Percentiles rank a stretch among this genome's conserved stretches.
Evolutionary conservation across 1,140 invertebrate species (phyloP).

Genomic region (Conus ventricosus): DNA sequence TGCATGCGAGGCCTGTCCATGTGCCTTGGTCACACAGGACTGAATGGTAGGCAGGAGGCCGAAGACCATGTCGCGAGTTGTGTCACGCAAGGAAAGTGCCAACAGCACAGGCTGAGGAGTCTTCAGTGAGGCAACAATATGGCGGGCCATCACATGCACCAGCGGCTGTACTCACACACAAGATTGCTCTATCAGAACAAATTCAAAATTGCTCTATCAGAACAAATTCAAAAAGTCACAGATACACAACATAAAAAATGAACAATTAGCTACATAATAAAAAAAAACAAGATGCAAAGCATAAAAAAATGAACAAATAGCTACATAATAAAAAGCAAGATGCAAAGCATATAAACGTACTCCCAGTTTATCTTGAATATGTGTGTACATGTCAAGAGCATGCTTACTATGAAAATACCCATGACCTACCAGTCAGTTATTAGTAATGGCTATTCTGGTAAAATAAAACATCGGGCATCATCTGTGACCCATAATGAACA

Average conservation of each 20-base stretch:
- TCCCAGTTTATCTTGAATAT: no score
- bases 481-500: no score
- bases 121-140: slow-evolving; percentile 50
- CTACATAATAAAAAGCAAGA: no score
- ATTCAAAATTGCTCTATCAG: slow-evolving; percentile 2
- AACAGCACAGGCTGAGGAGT: slow-evolving; percentile 56
- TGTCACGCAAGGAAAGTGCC: slow-evolving; percentile 58
- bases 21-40: neutral
- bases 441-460: no score
- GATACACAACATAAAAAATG: neutral
- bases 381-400: no score
- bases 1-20: neutral
- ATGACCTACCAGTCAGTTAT: no score
- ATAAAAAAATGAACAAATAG: no score
- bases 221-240: slow-evolving; percentile 23
- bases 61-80: slow-evolving; percentile 47
- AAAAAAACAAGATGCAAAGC: no score
- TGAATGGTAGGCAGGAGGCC: slow-evolving; percentile 35
- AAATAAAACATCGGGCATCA: no score
- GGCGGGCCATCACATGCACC: slow-evolving; percentile 61
- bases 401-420: no score
- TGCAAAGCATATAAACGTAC: no score
- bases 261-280: no score
- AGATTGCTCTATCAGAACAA: neutral
- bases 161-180: slow-evolving; percentile 54